Base-by-base conservation (phyloP, 2,113 vertebrate species). In the Opisthocomus hoazin region DNA sequence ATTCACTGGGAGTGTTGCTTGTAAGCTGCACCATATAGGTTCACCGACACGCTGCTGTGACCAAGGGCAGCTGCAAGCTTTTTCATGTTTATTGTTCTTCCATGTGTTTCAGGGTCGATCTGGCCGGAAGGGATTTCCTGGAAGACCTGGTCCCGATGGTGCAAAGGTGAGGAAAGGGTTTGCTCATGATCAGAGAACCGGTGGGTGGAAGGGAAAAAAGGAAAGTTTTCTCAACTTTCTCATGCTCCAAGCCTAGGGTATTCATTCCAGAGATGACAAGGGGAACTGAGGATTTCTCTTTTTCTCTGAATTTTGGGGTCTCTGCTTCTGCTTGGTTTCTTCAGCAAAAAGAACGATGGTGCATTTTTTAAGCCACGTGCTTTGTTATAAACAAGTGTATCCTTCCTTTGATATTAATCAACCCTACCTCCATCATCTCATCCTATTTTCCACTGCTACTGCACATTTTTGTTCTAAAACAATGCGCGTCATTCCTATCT, bases 111-210 rank as follows among this genome's bases (percentile, higher is more conserved):
- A 99, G 99, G 99, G 99, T 74, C 98, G 97, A 70, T 97, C 98
- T 65, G 99, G 99, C 77, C 97, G 98, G 92, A 98, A 98, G 93
- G 99, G 99, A 58, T 99, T 99, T 97, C 97, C 98, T 12, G 99
- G 99, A 80, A 98, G 97, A 75, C 95, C 98, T 14, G 99, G 99
- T 71, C 97, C 97, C 2, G 98, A 99, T 12, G 99, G 99, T 92
- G 50, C 96, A 24, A 99, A 99, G 99, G 99, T 99, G 90, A 98
- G 97, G 76, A 82, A 58, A 56, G 26, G 23, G 36, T 75, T 71
- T 36, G 22, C 11, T 82, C 11, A 4, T 39, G 17, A 21, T 41
- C 34, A 61, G 51, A 22, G 56, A 69, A 84, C 30, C 41, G 75
- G 20, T 29, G 26, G 45, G 17, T 20, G 12, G 37, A 51, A 75